Percentiles rank a stretch among this genome's conserved stretches.
Conservation (phyloP, 2,797 vertebrate species). For the Oreochromis grahami region DNA sequence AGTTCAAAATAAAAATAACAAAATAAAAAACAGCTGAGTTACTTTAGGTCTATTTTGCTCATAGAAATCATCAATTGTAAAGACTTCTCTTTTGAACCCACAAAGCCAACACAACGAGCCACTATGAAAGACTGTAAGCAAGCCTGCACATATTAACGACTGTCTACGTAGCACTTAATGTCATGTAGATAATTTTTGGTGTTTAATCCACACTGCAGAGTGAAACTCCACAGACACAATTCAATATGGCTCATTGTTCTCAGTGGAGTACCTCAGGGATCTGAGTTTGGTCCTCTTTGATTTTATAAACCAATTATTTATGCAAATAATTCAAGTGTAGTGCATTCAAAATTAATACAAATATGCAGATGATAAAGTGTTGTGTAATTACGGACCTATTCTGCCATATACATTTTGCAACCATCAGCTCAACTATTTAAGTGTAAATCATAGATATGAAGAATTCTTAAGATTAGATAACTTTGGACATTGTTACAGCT, state of each 20-base stretch:
- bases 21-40: background rate
- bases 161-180: background rate
- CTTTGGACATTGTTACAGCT: background rate
- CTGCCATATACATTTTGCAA: background rate
- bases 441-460: background rate
- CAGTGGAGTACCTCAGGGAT: background rate
- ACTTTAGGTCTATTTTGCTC: background rate
- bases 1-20: background rate
- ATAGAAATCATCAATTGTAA: background rate
- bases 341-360: rapidly evolving
- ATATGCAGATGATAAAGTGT: background rate
- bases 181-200: background rate
- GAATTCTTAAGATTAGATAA: background rate
- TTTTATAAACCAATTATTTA: background rate
- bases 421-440: background rate
- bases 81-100: background rate
- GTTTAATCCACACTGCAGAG: background rate
- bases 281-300: background rate
- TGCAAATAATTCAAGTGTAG: background rate
- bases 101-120: background rate
- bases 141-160: background rate
- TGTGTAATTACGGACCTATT: background rate
- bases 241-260: background rate
- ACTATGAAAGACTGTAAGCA: background rate
- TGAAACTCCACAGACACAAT: background rate